Evolutionary conservation across 2,888 invertebrate genomes (phyloP).

Genomic region (Zeuzera pyrina): DNA sequence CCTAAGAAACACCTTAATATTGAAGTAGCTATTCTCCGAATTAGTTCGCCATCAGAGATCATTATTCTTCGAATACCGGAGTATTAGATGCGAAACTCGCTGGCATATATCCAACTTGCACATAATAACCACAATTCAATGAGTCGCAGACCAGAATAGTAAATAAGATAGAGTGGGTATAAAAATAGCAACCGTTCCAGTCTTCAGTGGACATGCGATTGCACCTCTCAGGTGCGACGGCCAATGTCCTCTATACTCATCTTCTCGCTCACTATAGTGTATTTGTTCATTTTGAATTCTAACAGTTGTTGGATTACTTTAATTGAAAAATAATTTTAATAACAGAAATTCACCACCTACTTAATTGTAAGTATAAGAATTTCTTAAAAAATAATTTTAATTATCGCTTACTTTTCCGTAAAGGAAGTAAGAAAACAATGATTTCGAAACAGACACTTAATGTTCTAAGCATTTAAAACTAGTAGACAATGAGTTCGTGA

Average conservation of each 20-base stretch:
- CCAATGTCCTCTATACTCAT: constrained; percentile 58
- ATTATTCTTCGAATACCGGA: constrained; percentile 64
- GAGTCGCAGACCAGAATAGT: constrained; percentile 72
- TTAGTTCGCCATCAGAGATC: constrained; percentile 16
- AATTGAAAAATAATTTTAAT: too few species aligned
- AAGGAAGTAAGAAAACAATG: too few species aligned
- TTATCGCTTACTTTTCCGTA: too few species aligned
- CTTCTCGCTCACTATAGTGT: too few species aligned
- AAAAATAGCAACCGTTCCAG: constrained; percentile 69
- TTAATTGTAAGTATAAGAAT: too few species aligned
- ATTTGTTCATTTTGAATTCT: too few species aligned
- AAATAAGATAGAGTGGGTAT: constrained; percentile 69
- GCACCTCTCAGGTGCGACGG: constrained; percentile 61
- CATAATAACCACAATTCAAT: constrained; percentile 74
- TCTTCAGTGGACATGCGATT: constrained; percentile 50
- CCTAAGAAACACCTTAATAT: neutral
- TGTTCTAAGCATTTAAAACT: too few species aligned
- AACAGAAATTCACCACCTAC: too few species aligned
- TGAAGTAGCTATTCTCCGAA: neutral
- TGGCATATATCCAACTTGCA: constrained; percentile 70
- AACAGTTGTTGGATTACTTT: too few species aligned
- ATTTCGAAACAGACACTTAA: too few species aligned
- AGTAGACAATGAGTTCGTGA: too few species aligned
- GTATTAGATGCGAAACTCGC: constrained; percentile 53
- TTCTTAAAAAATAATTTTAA: too few species aligned